Evolutionary conservation across 1,140 invertebrate genomes (phyloP).

Genomic region (Glossosoma conforme): DNA sequence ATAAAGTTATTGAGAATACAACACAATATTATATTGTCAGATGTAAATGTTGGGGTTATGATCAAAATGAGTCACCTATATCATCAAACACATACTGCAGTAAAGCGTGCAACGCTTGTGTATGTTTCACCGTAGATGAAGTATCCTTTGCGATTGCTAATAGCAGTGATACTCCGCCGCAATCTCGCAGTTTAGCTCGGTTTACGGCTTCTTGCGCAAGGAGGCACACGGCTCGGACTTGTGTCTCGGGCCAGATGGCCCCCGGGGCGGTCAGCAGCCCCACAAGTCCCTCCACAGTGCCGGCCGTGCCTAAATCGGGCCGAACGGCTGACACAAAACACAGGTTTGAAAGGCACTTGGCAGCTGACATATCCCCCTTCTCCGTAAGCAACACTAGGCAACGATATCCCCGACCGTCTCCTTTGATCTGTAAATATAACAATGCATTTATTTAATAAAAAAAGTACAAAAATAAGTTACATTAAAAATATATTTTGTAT

Average conservation of each 20-base stretch:
- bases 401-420: slow-evolving; percentile 45
- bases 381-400: slow-evolving; percentile 44
- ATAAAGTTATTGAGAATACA: neutral
- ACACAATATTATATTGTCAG: slow-evolving; percentile 5
- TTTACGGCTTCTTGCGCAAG: slow-evolving; percentile 45
- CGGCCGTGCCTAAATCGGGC: slow-evolving; percentile 40
- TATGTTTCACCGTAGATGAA: slow-evolving; percentile 28
- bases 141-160: slow-evolving; percentile 37
- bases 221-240: slow-evolving; percentile 39
- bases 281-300: slow-evolving; percentile 44
- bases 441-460: neutral
- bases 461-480: slow-evolving; percentile 5
- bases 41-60: neutral
- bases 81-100: slow-evolving; percentile 46
- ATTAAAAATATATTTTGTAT: too few species aligned
- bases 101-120: slow-evolving; percentile 37
- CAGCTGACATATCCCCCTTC: slow-evolving; percentile 38
- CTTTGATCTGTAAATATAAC: slow-evolving; percentile 40
- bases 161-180: slow-evolving; percentile 40
- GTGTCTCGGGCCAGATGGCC: slow-evolving; percentile 39
- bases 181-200: slow-evolving; percentile 39
- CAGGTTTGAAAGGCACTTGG: slow-evolving; percentile 47
- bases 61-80: slow-evolving; percentile 41
- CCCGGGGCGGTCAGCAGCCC: slow-evolving; percentile 32
- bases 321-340: slow-evolving; percentile 41